Conservation (phyloP, 2,113 vertebrate genomes). For the Dicerorhinus sumatrensis region DNA sequence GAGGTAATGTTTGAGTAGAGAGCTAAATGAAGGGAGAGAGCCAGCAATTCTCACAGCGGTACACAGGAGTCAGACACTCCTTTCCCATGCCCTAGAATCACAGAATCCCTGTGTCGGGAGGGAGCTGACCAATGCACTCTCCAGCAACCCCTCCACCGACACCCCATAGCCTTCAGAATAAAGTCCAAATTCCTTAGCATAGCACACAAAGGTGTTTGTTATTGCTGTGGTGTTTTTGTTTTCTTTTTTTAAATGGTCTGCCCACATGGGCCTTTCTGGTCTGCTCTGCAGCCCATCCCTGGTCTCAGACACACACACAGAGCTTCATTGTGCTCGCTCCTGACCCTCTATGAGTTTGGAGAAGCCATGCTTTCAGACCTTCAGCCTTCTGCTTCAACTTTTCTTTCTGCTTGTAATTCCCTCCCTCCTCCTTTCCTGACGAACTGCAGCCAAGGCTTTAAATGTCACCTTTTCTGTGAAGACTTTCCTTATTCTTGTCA, state of each 20-base stretch:
- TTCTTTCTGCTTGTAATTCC: not conserved
- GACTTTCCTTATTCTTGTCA: not conserved
- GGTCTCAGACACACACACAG: not conserved
- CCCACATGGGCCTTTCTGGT: not conserved
- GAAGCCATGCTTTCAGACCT: not conserved
- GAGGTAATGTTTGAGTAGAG: not conserved
- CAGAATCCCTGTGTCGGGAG: not conserved
- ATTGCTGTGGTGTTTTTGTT: not conserved
- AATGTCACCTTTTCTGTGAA: not conserved
- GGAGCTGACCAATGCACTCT: fast-evolving
- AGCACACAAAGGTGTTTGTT: not conserved
- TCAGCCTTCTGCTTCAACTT: not conserved
- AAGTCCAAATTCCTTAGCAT: not conserved
- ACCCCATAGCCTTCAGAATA: fast-evolving
- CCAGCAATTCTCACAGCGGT: no score
- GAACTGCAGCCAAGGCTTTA: not conserved
- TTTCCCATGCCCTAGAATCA: not conserved
- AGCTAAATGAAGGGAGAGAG: not conserved
- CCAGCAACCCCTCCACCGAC: not conserved
- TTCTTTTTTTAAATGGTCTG: not conserved
- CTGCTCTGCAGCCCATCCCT: no score
- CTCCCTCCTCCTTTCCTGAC: not conserved
- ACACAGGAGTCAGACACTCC: not conserved
- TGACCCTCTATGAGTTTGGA: not conserved
- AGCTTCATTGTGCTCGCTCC: not conserved